A percentile compares a stretch with the other conserved stretches of the same genome.
Evolutionary conservation across 2,797 vertebrate genomes (phyloP).

Genomic region (Falco cherrug): DNA sequence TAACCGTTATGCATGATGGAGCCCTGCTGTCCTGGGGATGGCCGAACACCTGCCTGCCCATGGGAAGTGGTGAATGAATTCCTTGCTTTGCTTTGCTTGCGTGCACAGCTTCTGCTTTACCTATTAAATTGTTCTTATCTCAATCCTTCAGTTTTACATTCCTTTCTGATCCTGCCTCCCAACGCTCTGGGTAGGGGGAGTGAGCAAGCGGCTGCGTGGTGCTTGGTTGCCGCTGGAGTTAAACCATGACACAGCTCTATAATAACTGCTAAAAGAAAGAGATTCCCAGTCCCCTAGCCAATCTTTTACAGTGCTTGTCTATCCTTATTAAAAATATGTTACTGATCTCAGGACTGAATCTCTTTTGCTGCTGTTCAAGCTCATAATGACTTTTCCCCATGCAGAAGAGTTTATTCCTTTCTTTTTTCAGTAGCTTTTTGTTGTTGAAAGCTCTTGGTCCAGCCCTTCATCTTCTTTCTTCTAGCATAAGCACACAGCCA

Average conservation of each 20-base stretch:
- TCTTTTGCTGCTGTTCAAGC: neutral
- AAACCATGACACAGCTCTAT: neutral
- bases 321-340: neutral
- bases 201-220: too few relatives aligned
- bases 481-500: neutral
- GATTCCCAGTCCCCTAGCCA: neutral
- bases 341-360: neutral
- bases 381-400: neutral
- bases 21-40: too few relatives aligned
- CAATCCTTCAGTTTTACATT: too few relatives aligned
- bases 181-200: too few relatives aligned
- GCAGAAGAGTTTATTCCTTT: neutral
- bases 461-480: neutral
- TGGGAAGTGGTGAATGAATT: too few relatives aligned
- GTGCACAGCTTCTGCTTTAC: too few relatives aligned
- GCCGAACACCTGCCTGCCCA: too few relatives aligned
- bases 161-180: too few relatives aligned
- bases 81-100: too few relatives aligned
- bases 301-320: neutral
- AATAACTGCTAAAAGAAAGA: neutral
- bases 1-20: too few relatives aligned
- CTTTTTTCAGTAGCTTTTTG: neutral
- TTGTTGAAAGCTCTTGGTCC: neutral
- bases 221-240: too few relatives aligned
- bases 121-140: too few relatives aligned